A percentile compares a stretch with the other conserved stretches of the same genome.
phyloP scores from a whole-genome alignment of 2,113 vertebrate genomes.

The Tor tambroides region DNA sequence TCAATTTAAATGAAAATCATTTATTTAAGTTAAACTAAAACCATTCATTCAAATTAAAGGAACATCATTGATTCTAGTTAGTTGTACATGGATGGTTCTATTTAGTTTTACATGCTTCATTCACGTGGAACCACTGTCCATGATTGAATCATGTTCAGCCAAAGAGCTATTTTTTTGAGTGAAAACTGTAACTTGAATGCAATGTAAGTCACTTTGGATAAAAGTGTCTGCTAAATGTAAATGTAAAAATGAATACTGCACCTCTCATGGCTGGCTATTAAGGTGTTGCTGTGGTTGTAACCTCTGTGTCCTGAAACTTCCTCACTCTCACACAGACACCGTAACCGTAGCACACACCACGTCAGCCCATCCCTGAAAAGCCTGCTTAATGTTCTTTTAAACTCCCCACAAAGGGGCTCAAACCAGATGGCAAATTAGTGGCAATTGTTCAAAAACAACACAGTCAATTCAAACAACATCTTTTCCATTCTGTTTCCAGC shows the following conservation, averaged over 20 bases:
- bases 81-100: no score
- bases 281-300: constrained; percentile 56
- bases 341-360: constrained; percentile 25
- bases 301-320: not conserved
- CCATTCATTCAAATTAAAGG: no score
- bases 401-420: constrained; percentile 65
- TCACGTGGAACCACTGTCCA: no score
- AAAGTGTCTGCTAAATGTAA: no score
- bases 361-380: constrained; percentile 59
- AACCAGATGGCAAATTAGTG: constrained; percentile 81
- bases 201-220: no score
- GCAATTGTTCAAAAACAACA: constrained; percentile 79
- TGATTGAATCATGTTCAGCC: no score
- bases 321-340: constrained; percentile 16
- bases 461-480: constrained; percentile 49
- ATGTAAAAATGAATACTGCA: not conserved
- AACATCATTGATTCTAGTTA: no score
- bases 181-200: no score
- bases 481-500: constrained; percentile 24
- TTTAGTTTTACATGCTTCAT: no score
- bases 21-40: no score
- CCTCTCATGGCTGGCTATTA: not conserved
- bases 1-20: no score
- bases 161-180: no score
- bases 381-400: constrained; percentile 71